These are phyloP conservation scores for Gadopsis bispinosus DNA, from an alignment of 2,797 vertebrate genomes.

Conservation along the genomic window DNA sequence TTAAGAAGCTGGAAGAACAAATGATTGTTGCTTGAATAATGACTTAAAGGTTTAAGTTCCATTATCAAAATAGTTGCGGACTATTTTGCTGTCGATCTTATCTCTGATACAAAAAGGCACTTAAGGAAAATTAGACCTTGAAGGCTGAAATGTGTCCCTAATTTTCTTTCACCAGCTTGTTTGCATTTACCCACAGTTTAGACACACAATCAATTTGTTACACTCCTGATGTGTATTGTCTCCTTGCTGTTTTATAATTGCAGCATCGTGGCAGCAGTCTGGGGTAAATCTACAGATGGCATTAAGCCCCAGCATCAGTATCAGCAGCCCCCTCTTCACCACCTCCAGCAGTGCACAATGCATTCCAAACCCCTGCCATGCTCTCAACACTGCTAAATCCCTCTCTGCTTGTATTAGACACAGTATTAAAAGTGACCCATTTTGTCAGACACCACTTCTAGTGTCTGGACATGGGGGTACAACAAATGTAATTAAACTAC, in stretches of 20 bases:
- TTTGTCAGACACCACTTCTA: slow-evolving; percentile 59
- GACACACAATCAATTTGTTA: background rate
- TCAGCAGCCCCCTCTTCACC: slow-evolving; percentile 19
- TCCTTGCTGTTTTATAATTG: slow-evolving; percentile 3
- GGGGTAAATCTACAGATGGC: slow-evolving; percentile 44
- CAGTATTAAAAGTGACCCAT: slow-evolving; percentile 79
- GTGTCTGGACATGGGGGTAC: slow-evolving; percentile 36
- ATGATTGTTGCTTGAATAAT: too few species aligned
- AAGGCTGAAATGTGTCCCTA: background rate
- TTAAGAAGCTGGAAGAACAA: too few species aligned
- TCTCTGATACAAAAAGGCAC: background rate
- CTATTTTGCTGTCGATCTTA: background rate
- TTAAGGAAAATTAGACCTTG: background rate
- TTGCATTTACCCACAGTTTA: background rate
- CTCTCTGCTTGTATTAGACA: slow-evolving; percentile 58
- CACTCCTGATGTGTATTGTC: background rate
- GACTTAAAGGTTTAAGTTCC: too few species aligned
- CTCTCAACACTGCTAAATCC: slow-evolving; percentile 69
- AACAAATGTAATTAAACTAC: slow-evolving; percentile 58
- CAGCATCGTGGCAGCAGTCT: slow-evolving; percentile 15
- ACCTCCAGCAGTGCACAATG: slow-evolving; percentile 44
- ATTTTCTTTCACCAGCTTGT: background rate
- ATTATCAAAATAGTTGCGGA: background rate
- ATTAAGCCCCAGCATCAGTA: slow-evolving; percentile 49
- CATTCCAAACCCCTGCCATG: slow-evolving; percentile 54